phyloP scores from a whole-genome alignment of 2,888 invertebrate species.

The Cephus pygmeus region DNA sequence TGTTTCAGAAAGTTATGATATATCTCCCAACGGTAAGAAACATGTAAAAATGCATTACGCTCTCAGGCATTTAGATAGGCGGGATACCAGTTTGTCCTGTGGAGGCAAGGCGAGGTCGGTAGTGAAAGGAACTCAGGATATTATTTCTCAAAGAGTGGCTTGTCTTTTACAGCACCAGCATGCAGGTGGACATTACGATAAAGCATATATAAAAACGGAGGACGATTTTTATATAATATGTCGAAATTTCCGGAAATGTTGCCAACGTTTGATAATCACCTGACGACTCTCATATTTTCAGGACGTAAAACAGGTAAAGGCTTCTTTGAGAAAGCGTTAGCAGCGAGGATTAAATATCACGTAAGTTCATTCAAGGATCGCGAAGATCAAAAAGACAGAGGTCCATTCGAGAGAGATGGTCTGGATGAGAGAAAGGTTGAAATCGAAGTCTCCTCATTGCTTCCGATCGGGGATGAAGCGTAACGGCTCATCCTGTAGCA shows the following conservation, averaged over 20 bases:
- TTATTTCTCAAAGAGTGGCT: constrained; percentile 29
- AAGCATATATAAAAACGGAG: not conserved
- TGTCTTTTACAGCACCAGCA: not conserved
- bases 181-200: not conserved
- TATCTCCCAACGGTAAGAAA: not conserved
- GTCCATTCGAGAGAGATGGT: not conserved
- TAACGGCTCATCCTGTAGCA: constrained; percentile 5
- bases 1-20: not conserved
- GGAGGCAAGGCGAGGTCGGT: constrained; percentile 43
- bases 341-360: not conserved
- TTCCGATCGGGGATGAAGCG: not conserved
- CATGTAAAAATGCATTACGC: not conserved
- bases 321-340: not conserved
- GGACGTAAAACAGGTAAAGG: not conserved
- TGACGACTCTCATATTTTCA: not conserved
- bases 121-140: constrained; percentile 52
- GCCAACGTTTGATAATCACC: not conserved
- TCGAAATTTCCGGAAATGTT: not conserved
- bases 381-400: not conserved
- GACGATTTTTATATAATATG: not conserved
- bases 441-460: not conserved
- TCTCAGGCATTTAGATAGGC: constrained; percentile 8
- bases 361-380: not conserved
- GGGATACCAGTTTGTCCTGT: constrained; percentile 18
- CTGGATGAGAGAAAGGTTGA: not conserved